phyloP scores from a whole-genome alignment of 2,888 invertebrate species.

The Hermaeophaga mercurialis region DNA sequence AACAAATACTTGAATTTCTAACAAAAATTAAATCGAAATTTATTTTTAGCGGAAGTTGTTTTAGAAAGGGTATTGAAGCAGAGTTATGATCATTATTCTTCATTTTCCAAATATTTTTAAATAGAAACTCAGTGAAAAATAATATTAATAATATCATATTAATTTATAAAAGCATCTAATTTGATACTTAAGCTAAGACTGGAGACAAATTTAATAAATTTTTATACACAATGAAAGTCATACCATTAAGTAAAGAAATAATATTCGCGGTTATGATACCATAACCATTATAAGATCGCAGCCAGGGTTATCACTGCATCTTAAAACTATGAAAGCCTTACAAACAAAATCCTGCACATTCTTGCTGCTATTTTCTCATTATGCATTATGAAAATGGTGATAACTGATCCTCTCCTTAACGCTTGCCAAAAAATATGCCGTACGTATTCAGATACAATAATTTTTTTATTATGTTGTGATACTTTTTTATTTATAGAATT shows the following conservation, averaged over 20 bases:
- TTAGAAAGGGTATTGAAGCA: too few relatives aligned
- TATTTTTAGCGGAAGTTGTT: too few relatives aligned
- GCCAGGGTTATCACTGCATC: constrained; percentile 5
- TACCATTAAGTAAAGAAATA: background rate
- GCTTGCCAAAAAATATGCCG: constrained; percentile 3
- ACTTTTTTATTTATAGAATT: too few relatives aligned
- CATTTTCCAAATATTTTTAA: too few relatives aligned
- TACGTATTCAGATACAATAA: too few relatives aligned
- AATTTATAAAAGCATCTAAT: too few relatives aligned
- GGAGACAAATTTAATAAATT: background rate
- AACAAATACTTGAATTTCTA: too few relatives aligned
- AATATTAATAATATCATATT: too few relatives aligned
- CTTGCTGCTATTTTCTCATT: background rate
- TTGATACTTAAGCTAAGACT: background rate
- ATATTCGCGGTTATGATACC: background rate
- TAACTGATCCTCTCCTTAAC: constrained; percentile 2
- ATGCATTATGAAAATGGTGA: background rate
- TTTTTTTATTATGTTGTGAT: too few relatives aligned
- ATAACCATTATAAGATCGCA: constrained; percentile 4
- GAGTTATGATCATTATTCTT: too few relatives aligned
- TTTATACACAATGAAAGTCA: background rate
- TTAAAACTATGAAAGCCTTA: constrained; percentile 4
- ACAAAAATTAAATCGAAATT: too few relatives aligned
- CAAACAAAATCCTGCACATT: constrained; percentile 5
- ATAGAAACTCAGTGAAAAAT: too few relatives aligned